Percentiles rank a stretch among this genome's conserved stretches.
These are phyloP conservation scores for Pteropus rufus DNA, from an alignment of 2,797 vertebrate species.

Conservation along the genomic window DNA sequence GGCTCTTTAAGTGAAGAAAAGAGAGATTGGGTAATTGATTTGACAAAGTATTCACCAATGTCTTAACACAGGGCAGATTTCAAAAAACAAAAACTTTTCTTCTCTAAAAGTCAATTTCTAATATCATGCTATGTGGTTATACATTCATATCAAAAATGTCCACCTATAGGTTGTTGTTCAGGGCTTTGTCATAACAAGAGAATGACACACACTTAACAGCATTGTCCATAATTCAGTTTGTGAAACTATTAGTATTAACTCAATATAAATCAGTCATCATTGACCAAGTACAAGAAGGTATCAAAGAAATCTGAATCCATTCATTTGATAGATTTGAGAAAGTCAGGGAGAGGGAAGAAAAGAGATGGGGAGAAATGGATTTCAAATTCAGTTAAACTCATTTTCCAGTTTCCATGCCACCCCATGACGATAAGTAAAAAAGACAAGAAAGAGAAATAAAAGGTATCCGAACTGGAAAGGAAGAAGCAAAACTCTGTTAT, in stretches of 20 bases:
- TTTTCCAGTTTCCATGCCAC: neutral
- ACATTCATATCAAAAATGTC: neutral
- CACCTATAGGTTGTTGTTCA: neutral
- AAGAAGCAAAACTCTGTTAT: no score
- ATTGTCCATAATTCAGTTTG: neutral
- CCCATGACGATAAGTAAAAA: neutral
- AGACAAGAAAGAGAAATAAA: neutral
- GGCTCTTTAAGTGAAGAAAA: slow-evolving; percentile 6
- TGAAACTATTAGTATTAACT: neutral
- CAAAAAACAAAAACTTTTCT: neutral
- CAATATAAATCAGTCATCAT: neutral
- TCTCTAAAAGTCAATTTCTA: neutral
- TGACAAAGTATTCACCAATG: neutral
- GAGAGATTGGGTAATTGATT: neutral
- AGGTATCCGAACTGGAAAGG: no score
- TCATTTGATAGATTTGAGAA: neutral
- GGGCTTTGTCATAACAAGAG: neutral
- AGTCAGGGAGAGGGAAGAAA: neutral
- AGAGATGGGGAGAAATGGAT: neutral
- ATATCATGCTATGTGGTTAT: neutral
- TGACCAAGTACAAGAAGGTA: neutral
- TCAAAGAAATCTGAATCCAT: neutral
- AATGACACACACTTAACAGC: neutral
- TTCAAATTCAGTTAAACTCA: neutral
- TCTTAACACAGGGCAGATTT: neutral